Evolutionary conservation across 2,113 vertebrate genomes (phyloP), one percentile per base, ranked within the genome.

Genomic region (Equus quagga): DNA sequence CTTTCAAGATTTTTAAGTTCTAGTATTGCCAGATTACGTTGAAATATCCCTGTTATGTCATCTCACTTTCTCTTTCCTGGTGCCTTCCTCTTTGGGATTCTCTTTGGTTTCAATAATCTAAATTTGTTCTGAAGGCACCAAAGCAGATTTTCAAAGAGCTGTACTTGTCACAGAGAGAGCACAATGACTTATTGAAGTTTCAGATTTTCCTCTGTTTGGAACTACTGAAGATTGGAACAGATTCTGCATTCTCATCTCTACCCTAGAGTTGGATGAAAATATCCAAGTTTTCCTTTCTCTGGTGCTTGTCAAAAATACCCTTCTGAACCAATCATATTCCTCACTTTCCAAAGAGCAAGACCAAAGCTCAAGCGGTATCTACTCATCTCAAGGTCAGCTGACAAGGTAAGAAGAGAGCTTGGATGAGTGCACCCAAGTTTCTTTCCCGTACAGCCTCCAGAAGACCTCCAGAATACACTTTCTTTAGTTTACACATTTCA

Each of bases 291-390:
- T 69, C 24, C 41, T n/a, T 96, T 90, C 49, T 62, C 26, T 84
- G 15, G 31, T 85, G 51, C 65, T 85, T 96, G 54, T 96, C 88
- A 84, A 82, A 92, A 96, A 64, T 93, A 76, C 23, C 84, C 81
- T 82, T 89, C 69, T 64, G 54, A 93, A 46, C 60, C 89, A 70
- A 91, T 96, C 58, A 78, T 51, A 28, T 54, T 90, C 46, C 73
- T 84, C 73, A 86, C 97, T 98, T 92, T 86, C 79, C 83, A 36
- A 92, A 98, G 81, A 96, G 96, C 87, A 98, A 92, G 98, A 94
- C 69, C 91, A 92, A 98, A 98, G 19, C 18, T 60, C 23, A 11
- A 44, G 33, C 62, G 62, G n/a, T 78, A 88, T n/a, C 91, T n/a
- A 3, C 46, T 94, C 51, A 46, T 19, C 94, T 86, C 62, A 73